These are phyloP conservation scores for Meiosimyza decipiens DNA, from an alignment of 2,888 invertebrate genomes.

Conservation along the genomic window DNA sequence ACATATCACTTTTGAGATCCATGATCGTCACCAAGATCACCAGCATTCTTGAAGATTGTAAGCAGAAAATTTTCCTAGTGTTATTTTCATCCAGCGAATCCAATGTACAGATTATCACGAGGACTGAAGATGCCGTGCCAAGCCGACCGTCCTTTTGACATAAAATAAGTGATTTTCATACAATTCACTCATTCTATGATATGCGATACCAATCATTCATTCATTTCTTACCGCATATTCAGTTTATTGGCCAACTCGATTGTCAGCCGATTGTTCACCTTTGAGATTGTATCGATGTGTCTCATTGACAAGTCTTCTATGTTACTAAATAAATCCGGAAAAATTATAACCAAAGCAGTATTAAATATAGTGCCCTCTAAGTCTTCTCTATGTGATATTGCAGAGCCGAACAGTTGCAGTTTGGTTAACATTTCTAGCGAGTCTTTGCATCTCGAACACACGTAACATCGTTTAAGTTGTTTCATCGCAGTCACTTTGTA, in stretches of 20 bases:
- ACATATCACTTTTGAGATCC: too few species aligned
- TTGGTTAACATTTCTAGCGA: conserved; percentile 46
- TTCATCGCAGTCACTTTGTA: conserved; percentile 59
- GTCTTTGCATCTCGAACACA: conserved; percentile 42
- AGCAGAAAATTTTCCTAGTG: too few species aligned
- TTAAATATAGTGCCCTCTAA: conserved; percentile 61
- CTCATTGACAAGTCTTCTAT: conserved; percentile 62
- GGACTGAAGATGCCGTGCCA: too few species aligned
- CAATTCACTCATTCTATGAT: too few species aligned
- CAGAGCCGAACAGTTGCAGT: conserved; percentile 54
- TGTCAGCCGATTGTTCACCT: conserved; percentile 65
- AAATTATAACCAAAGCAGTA: conserved; percentile 62
- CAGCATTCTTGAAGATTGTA: too few species aligned
- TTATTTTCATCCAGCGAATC: too few species aligned
- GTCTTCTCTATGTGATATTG: conserved; percentile 58
- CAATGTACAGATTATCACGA: too few species aligned
- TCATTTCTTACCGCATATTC: conserved; percentile 63
- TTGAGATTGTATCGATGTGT: conserved; percentile 67
- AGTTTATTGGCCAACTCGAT: conserved; percentile 62
- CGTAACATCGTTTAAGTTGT: conserved; percentile 47
- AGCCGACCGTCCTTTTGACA: too few species aligned
- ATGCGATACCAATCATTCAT: not conserved
- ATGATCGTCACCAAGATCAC: too few species aligned
- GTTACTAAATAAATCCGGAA: conserved; percentile 63
- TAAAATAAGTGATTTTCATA: too few species aligned